These are phyloP conservation scores for Archaeoteleia sp. DNA, from an alignment of 2,888 invertebrate genomes.

Conservation along the genomic window DNA sequence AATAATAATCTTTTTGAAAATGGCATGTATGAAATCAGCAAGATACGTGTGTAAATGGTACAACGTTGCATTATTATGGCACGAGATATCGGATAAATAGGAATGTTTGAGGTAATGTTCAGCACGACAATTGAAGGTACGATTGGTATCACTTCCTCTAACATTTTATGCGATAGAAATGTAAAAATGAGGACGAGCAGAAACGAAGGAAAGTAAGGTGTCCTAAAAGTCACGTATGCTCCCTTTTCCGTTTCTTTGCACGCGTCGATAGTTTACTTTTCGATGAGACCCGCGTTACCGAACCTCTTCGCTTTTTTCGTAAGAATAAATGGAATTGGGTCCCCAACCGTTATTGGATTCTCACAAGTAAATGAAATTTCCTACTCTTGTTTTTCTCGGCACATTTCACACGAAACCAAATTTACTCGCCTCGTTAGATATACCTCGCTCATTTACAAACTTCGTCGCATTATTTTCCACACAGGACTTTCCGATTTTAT, in stretches of 20 bases:
- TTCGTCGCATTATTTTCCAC: too few relatives aligned
- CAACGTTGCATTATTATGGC: too few relatives aligned
- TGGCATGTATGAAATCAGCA: too few relatives aligned
- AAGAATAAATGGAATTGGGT: conserved; percentile 40
- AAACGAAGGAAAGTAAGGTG: background rate
- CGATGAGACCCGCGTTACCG: conserved; percentile 20
- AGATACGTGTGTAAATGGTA: too few relatives aligned
- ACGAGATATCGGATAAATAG: too few relatives aligned
- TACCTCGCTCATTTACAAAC: too few relatives aligned
- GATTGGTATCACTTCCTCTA: conserved; percentile 7
- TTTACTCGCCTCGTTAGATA: conserved; percentile 22
- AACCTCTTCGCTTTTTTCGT: conserved; percentile 21
- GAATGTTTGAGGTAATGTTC: conserved; percentile 7
- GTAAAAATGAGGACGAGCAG: background rate
- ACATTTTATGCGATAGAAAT: conserved; percentile 5
- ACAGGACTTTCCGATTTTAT: too few relatives aligned
- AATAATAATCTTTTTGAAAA: too few relatives aligned
- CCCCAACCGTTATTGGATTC: conserved; percentile 39
- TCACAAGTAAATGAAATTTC: conserved; percentile 36
- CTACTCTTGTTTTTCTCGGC: conserved; percentile 27
- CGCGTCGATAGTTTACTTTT: conserved; percentile 23
- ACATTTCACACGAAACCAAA: conserved; percentile 24
- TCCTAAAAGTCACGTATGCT: conserved; percentile 21
- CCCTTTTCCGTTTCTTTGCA: conserved; percentile 15
- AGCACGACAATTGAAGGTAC: conserved; percentile 1